A percentile compares a stretch with the other conserved stretches of the same genome.
phyloP scores from a whole-genome alignment of 2,797 vertebrate species.

The Tragopan temminckii region DNA sequence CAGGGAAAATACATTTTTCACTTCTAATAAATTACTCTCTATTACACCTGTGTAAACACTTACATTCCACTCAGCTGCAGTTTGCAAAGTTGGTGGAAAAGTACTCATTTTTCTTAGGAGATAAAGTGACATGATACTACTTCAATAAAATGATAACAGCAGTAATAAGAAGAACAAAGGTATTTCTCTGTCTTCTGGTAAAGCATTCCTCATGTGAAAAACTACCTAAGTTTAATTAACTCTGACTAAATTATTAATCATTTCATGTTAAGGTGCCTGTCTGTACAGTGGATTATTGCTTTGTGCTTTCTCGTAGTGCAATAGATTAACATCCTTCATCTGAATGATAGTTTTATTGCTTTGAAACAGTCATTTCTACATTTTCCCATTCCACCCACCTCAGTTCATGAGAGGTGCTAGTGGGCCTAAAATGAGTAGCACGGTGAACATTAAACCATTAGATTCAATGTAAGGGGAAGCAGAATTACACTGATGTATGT shows the following conservation, averaged over 20 bases:
- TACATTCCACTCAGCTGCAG: not conserved
- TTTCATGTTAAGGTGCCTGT: not conserved
- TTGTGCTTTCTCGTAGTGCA: not conserved
- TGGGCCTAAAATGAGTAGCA: not conserved
- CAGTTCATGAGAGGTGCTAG: not conserved
- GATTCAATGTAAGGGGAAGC: not conserved
- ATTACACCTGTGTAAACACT: not conserved
- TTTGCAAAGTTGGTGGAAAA: not conserved
- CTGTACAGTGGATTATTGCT: not conserved
- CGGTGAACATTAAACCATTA: not conserved
- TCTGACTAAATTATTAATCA: conserved; percentile 3
- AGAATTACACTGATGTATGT: not conserved
- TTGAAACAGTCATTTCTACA: not conserved
- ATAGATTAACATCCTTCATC: not conserved
- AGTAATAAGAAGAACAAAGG: not conserved
- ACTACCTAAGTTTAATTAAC: not conserved
- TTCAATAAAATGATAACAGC: not conserved
- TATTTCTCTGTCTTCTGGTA: not conserved
- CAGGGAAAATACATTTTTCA: not conserved
- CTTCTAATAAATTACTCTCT: not conserved
- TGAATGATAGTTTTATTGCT: not conserved
- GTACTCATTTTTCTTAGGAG: not conserved
- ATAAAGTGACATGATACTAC: not conserved
- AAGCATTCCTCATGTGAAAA: not conserved
- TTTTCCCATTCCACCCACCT: not conserved